Conservation (phyloP, 2,888 invertebrate species). For the Cheilosia soror region DNA sequence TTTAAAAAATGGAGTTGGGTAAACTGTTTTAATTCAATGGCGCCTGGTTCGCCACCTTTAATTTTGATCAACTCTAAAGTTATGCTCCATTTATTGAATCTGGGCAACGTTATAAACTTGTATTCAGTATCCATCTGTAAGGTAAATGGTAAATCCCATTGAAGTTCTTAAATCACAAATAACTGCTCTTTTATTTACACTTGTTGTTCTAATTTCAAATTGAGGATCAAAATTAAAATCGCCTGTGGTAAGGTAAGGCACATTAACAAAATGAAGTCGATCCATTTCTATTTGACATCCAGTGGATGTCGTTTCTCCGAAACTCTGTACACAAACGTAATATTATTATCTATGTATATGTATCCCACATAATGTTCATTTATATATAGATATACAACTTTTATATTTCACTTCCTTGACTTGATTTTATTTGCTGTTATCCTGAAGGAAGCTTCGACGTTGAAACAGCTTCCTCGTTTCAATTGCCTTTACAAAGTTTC, state of each 20-base stretch:
- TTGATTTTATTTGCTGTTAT: constrained; percentile 74
- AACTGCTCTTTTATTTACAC: constrained; percentile 3
- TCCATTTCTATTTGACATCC: constrained; percentile 50
- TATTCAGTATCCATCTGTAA: no score
- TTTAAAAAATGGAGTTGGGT: no score
- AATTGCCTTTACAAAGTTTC: constrained; percentile 75
- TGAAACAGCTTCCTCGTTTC: constrained; percentile 69
- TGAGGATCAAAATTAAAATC: constrained; percentile 61
- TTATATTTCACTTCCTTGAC: constrained; percentile 69
- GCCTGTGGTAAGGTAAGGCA: constrained; percentile 24
- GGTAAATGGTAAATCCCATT: no score
- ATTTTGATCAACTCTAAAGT: no score
- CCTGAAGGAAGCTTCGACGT: constrained; percentile 58
- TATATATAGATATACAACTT: constrained; percentile 13
- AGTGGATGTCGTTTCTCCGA: constrained; percentile 16
- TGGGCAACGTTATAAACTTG: no score
- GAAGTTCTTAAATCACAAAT: no score
- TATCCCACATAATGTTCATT: neutral
- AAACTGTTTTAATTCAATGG: no score
- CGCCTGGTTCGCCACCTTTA: no score
- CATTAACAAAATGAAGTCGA: constrained; percentile 44
- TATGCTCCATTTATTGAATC: no score
- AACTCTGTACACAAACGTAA: neutral
- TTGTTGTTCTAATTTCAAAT: constrained; percentile 28
- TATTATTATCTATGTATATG: neutral